These are phyloP conservation scores for Eurois occulta DNA, from an alignment of 2,888 invertebrate species.

Conservation along the genomic window DNA sequence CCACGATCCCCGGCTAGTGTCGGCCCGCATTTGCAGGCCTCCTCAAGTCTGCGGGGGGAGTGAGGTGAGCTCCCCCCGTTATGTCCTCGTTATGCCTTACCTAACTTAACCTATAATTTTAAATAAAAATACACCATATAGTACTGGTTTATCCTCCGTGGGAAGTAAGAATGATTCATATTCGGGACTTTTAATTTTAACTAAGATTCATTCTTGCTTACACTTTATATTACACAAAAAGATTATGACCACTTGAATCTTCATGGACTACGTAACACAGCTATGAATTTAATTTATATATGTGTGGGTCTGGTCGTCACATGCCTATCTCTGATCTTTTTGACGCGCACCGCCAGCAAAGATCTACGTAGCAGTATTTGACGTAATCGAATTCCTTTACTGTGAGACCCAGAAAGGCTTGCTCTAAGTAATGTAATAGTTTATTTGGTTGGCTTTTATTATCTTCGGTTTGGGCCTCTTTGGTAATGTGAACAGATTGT, in stretches of 20 bases:
- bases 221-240: background rate
- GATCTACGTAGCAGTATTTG: conserved; percentile 21
- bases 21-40: too few relatives aligned
- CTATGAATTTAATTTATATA: conserved; percentile 33
- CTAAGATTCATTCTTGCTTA: background rate
- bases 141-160: background rate
- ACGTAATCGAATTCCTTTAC: conserved; percentile 21
- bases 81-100: too few relatives aligned
- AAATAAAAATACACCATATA: too few relatives aligned
- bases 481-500: conserved; percentile 1
- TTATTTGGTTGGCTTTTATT: conserved; percentile 20
- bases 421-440: conserved; percentile 23
- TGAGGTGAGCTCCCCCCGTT: too few relatives aligned
- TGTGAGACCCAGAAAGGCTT: background rate
- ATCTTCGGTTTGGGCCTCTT: background rate
- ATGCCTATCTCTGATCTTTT: conserved; percentile 44
- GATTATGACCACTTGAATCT: background rate
- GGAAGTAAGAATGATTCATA: background rate
- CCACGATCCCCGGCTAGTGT: too few relatives aligned
- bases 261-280: background rate
- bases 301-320: conserved; percentile 20
- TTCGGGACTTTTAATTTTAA: background rate
- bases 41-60: too few relatives aligned
- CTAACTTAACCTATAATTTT: too few relatives aligned
- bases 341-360: conserved; percentile 27